phyloP scores from a whole-genome alignment of 1,140 invertebrate genomes.

The Bradysia coprophila region DNA sequence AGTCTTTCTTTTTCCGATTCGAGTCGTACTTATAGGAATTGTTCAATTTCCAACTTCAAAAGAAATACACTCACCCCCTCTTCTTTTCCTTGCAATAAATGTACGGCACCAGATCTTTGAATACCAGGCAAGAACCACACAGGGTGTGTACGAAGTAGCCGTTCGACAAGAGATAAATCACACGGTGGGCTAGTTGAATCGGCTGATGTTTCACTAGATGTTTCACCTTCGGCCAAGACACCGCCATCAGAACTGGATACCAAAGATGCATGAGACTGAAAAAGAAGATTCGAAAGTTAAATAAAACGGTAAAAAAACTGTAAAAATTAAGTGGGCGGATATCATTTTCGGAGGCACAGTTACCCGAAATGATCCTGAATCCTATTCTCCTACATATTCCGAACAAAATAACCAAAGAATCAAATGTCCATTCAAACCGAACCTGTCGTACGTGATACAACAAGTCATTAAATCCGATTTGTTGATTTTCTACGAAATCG shows the following conservation, averaged over 20 bases:
- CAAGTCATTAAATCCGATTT: too few relatives aligned
- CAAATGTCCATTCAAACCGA: too few relatives aligned
- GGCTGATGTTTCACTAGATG: conserved; percentile 18
- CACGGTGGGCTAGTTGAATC: conserved; percentile 33
- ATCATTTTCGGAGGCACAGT: too few relatives aligned
- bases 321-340: too few relatives aligned
- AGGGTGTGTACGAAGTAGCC: conserved; percentile 75
- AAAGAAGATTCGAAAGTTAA: conserved; percentile 4
- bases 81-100: conserved; percentile 81
- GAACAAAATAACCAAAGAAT: too few relatives aligned
- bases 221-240: conserved; percentile 23
- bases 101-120: conserved; percentile 76
- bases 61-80: conserved; percentile 51
- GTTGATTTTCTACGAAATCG: too few relatives aligned
- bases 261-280: conserved; percentile 22
- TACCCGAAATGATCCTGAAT: too few relatives aligned
- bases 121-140: conserved; percentile 93
- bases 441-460: too few relatives aligned
- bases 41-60: too few relatives aligned
- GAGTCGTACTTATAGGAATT: too few relatives aligned
- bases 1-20: too few relatives aligned
- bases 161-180: conserved; percentile 67
- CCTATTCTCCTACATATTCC: too few relatives aligned
- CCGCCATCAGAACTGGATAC: conserved; percentile 23
- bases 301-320: not conserved